Evolutionary conservation across 2,113 vertebrate species (phyloP), one percentile per base, ranked within the genome.

Genomic region (Micromys minutus): DNA sequence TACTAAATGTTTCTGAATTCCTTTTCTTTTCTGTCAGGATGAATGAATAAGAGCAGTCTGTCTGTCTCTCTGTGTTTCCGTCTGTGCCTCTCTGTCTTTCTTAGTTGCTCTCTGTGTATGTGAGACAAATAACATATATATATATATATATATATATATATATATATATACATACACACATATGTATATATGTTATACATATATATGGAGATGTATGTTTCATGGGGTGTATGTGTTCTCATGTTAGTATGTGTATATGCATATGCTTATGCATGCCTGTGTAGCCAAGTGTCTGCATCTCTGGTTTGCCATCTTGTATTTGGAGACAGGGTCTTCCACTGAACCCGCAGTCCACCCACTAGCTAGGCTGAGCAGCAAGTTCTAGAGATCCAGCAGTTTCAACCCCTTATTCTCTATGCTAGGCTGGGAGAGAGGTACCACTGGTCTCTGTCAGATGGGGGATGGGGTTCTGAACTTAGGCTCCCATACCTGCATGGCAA

Each of bases 11-110:
- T 42, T 89, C 47, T 80, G 67, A 93, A 39, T 86, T 24, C 47
- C 72, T 29, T 88, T 94, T 55, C 45, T 86, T 81, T 95, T 80
- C 31, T 93, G 72, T 86, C 74, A 72, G 71, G 77, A 81, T 42
- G 36, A 77, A 61, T 91, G 84, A 91, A 89, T 16, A 47, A 92
- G 83, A 12, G 67, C 19, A 15, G 21, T 17, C 26, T 36, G 5
- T 71, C 61, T 31, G 8, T 29, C 61, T 31, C 1, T 65, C 26
- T 74, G 71, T 74, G 5, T 50, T 42, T 47, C 11, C 47, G 12
- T 76, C 4, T 76, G 19, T 80, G 19, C n/a, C 34, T 80, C 4
- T 57, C 34, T 80, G 31, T 79, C 7, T 65, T 29, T 65, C 63
- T 65, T 3, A 12, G 10, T 31, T 29, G 26, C 29, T 63, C 22